Percentiles rank a stretch among this genome's conserved stretches.
phyloP scores from a whole-genome alignment of 1,140 invertebrate species.

The Drosophila mauritiana region DNA sequence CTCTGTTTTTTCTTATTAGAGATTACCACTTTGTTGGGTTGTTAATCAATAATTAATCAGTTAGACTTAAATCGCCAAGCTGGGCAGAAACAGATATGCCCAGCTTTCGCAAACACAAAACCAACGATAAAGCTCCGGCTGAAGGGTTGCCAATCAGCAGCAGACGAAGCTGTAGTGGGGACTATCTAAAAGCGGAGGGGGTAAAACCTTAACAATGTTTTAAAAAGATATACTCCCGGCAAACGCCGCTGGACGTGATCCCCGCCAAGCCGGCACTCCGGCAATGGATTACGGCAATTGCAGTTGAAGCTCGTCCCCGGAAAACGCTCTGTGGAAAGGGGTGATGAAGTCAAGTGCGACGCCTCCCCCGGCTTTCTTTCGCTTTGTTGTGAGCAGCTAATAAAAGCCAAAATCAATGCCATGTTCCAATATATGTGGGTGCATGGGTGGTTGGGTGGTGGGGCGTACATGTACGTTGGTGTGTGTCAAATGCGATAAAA shows the following conservation, averaged over 20 bases:
- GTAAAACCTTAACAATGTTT: slow-evolving; percentile 80
- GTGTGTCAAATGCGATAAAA: slow-evolving; percentile 78
- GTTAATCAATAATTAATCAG: too few species aligned
- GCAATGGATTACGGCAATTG: slow-evolving; percentile 80
- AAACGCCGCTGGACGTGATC: slow-evolving; percentile 73
- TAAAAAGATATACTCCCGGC: slow-evolving; percentile 77
- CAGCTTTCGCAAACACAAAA: neutral
- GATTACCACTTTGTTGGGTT: too few species aligned
- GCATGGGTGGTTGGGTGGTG: neutral
- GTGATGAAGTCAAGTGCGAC: slow-evolving; percentile 46
- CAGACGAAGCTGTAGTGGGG: slow-evolving; percentile 13
- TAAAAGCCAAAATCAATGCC: slow-evolving; percentile 82
- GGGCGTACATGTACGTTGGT: neutral
- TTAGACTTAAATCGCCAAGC: neutral
- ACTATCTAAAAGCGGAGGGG: slow-evolving; percentile 1
- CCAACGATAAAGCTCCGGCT: slow-evolving; percentile 12
- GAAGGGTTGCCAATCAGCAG: slow-evolving; percentile 58
- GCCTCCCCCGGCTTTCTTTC: slow-evolving; percentile 1
- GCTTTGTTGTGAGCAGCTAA: slow-evolving; percentile 65
- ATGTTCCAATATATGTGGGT: slow-evolving; percentile 10
- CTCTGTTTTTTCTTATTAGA: too few species aligned
- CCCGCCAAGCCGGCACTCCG: slow-evolving; percentile 59
- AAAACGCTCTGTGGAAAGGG: neutral
- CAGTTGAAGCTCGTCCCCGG: slow-evolving; percentile 51
- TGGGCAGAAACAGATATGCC: slow-evolving; percentile 20